A percentile compares a stretch with the other conserved stretches of the same genome.
Evolutionary conservation across 1,140 invertebrate species (phyloP).

Genomic region (Drosophila guanche): DNA sequence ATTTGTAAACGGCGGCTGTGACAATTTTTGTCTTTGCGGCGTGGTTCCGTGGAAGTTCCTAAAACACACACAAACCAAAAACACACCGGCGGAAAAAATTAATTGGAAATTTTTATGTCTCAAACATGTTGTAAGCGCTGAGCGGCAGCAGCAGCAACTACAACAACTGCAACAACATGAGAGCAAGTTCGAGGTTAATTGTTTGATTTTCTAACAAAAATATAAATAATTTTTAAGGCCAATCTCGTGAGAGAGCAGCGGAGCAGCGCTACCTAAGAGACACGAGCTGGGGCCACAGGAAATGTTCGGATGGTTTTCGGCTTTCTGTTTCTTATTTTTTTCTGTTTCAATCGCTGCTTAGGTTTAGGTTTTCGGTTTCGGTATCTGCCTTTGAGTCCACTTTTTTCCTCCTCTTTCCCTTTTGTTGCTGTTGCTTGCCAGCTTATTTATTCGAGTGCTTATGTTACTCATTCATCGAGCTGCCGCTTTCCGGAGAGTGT

Average conservation of each 20-base stretch:
- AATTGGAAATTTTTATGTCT: conserved; percentile 82
- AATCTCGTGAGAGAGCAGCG: conserved; percentile 57
- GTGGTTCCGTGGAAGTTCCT: conserved; percentile 68
- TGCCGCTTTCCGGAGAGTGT: conserved; percentile 37
- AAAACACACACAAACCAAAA: conserved; percentile 50
- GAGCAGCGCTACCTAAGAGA: conserved; percentile 26
- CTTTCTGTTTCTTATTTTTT: conserved; percentile 3
- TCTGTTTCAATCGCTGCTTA: not conserved
- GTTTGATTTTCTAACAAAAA: conserved; percentile 80
- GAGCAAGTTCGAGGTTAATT: conserved; percentile 79
- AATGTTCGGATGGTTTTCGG: conserved; percentile 64
- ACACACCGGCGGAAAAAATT: conserved; percentile 61
- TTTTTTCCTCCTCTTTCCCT: not conserved
- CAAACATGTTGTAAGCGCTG: conserved; percentile 76
- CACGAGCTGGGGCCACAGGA: conserved; percentile 53
- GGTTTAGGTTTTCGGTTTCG: not conserved
- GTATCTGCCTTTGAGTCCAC: not conserved
- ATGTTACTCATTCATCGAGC: conserved; percentile 29
- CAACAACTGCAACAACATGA: conserved; percentile 5
- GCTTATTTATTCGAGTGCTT: too few relatives aligned
- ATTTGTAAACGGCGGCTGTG: conserved; percentile 80
- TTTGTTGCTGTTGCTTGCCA: too few relatives aligned
- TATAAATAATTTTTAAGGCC: conserved; percentile 64
- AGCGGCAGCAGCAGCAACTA: conserved; percentile 20
- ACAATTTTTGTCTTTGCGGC: conserved; percentile 63